A percentile compares a stretch with the other conserved stretches of the same genome.
Conservation (phyloP, 2,113 vertebrate species). For the Porphyrio hochstetteri region DNA sequence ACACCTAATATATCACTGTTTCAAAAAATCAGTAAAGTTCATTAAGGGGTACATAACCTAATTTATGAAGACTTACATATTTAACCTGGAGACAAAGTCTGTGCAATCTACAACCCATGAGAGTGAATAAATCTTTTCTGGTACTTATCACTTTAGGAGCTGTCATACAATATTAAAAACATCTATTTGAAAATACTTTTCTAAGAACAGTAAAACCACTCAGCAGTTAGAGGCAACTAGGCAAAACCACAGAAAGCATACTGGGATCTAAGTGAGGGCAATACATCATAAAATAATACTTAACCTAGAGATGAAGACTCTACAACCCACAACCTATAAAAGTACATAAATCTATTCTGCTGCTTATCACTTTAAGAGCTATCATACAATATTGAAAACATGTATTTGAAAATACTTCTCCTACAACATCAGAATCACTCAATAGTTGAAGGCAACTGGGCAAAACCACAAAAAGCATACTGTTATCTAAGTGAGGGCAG, state of each 20-base stretch:
- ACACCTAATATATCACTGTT: neutral
- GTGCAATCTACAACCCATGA: neutral
- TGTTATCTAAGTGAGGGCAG: neutral
- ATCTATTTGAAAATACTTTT: conserved; percentile 16
- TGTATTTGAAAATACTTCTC: conserved; percentile 9
- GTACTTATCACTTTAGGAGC: neutral
- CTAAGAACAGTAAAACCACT: conserved; percentile 12
- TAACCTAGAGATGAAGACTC: conserved; percentile 24
- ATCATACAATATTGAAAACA: conserved; percentile 48
- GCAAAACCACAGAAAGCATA: conserved; percentile 22
- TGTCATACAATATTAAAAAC: conserved; percentile 14
- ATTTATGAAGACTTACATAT: neutral
- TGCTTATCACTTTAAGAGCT: conserved; percentile 24
- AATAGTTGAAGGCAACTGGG: neutral
- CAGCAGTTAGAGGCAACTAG: neutral
- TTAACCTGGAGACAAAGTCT: neutral
- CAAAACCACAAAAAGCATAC: neutral
- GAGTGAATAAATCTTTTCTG: neutral
- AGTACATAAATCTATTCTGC: neutral
- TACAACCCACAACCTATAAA: neutral
- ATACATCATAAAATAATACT: conserved; percentile 36
- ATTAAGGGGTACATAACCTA: neutral
- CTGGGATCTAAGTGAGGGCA: neutral
- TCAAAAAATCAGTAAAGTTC: neutral
- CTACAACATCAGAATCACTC: neutral